These are phyloP conservation scores for Stylophora pistillata DNA, from an alignment of 64 coral and sea anemone genomes.

Conservation along the genomic window DNA sequence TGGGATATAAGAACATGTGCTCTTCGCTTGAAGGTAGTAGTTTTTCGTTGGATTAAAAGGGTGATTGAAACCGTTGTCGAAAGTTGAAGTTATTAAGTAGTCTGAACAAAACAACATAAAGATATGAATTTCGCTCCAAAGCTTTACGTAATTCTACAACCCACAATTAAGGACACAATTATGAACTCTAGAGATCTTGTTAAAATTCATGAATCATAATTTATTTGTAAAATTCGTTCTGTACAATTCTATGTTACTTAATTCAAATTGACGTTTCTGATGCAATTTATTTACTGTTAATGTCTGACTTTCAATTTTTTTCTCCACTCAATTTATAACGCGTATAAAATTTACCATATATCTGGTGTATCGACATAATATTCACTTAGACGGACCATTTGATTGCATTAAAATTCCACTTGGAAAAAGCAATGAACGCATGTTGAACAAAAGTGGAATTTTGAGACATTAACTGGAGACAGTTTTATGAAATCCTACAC, in stretches of 20 bases:
- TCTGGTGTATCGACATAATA: too few relatives aligned
- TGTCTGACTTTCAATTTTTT: background rate
- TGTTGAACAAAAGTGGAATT: background rate
- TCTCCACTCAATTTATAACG: background rate
- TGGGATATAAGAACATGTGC: too few relatives aligned
- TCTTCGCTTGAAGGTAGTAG: too few relatives aligned
- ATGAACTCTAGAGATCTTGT: background rate
- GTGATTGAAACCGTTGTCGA: too few relatives aligned
- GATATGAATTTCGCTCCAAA: too few relatives aligned
- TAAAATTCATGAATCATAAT: background rate
- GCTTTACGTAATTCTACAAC: too few relatives aligned
- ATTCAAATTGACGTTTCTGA: background rate
- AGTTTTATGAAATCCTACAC: background rate
- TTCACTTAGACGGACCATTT: background rate
- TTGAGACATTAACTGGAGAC: background rate
- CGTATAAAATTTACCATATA: too few relatives aligned
- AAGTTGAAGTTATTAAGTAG: too few relatives aligned
- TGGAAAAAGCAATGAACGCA: background rate
- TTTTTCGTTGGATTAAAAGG: too few relatives aligned
- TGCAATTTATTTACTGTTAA: background rate
- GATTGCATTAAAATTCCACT: background rate
- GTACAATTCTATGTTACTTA: conserved; percentile 15
- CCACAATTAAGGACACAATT: background rate
- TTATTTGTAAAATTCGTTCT: conserved; percentile 31
- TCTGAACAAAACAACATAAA: too few relatives aligned